These are phyloP conservation scores for Metacarcinus magister DNA, from an alignment of 2,888 invertebrate genomes.

Conservation along the genomic window DNA sequence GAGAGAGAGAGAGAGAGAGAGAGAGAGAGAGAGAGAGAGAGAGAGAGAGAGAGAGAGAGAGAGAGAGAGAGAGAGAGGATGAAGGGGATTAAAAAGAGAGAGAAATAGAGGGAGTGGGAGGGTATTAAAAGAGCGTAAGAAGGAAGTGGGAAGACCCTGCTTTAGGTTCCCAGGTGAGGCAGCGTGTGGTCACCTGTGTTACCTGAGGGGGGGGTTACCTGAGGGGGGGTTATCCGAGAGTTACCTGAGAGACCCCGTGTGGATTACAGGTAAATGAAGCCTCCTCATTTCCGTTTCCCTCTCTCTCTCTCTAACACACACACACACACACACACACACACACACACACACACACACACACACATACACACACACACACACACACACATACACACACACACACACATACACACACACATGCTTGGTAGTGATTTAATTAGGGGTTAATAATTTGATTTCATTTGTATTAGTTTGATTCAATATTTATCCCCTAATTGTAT, in stretches of 20 bases:
- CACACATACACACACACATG: slow-evolving; percentile 14
- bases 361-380: slow-evolving; percentile 54
- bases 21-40: not conserved
- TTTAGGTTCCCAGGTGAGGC: not conserved
- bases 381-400: slow-evolving; percentile 55
- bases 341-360: slow-evolving; percentile 22
- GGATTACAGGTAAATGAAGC: slow-evolving; percentile 18
- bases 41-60: not conserved
- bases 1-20: too few relatives aligned
- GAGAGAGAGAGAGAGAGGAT: not conserved
- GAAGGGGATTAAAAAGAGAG: not conserved
- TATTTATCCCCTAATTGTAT: not conserved
- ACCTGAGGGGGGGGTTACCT: not conserved
- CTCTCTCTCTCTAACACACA: not conserved
- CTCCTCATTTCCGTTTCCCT: not conserved
- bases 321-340: not conserved
- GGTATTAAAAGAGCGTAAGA: not conserved
- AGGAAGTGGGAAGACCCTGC: not conserved
- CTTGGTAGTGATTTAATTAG: not conserved
- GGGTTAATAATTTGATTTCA: not conserved
- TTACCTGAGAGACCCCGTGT: not conserved
- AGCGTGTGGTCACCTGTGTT: not conserved
- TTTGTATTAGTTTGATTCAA: not conserved
- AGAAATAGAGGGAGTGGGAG: not conserved
- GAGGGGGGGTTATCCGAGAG: not conserved